Percentiles rank a stretch among this genome's conserved stretches.
phyloP scores from a whole-genome alignment of 2,888 invertebrate species.

The Eilema griseolum region DNA sequence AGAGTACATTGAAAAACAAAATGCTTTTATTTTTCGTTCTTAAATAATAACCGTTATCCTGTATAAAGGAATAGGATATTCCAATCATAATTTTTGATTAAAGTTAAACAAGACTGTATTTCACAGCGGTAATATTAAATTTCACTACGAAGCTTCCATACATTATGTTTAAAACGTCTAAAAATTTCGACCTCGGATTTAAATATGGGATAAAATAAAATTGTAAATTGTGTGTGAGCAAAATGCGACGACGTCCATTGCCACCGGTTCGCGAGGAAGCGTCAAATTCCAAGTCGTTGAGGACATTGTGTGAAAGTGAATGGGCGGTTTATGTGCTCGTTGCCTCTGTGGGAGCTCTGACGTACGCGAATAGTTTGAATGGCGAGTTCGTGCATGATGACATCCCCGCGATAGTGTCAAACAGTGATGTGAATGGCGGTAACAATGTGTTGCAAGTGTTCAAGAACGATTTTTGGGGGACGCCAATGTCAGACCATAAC shows the following conservation, averaged over 20 bases:
- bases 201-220: constrained; percentile 24
- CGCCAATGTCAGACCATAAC: constrained; percentile 92
- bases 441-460: constrained; percentile 89
- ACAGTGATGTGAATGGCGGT: constrained; percentile 92
- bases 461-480: constrained; percentile 96
- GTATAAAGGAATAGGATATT: constrained; percentile 2
- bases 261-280: constrained; percentile 81
- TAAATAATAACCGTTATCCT: not conserved
- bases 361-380: constrained; percentile 91
- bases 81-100: constrained; percentile 4
- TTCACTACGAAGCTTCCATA: not conserved
- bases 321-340: constrained; percentile 89
- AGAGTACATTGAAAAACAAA: not conserved
- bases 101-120: not conserved
- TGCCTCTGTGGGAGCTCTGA: constrained; percentile 89
- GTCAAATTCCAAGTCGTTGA: constrained; percentile 67
- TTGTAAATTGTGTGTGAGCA: constrained; percentile 41
- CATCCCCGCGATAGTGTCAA: constrained; percentile 93
- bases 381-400: constrained; percentile 97
- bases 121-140: constrained; percentile 10
- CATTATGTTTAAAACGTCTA: constrained; percentile 6
- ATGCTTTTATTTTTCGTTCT: not conserved
- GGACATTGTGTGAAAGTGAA: constrained; percentile 76
- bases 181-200: constrained; percentile 12
- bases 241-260: constrained; percentile 82